These are phyloP conservation scores for Aplidium turbinatum DNA, from an alignment of 23 tunicate genomes.

Conservation along the genomic window DNA sequence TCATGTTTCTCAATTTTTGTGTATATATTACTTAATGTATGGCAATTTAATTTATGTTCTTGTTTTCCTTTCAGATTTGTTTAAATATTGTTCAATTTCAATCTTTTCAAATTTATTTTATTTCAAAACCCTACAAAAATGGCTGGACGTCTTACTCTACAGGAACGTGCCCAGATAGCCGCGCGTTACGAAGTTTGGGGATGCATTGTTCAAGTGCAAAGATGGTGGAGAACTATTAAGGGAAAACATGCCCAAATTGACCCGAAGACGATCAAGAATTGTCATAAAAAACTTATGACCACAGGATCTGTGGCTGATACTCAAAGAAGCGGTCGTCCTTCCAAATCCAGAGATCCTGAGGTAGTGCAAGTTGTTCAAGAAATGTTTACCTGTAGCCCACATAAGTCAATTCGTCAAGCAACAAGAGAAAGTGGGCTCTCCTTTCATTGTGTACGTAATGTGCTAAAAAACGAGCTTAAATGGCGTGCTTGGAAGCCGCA, in stretches of 20 bases:
- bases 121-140: constrained; percentile 15
- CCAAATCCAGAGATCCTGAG: constrained; percentile 19
- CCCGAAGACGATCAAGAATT: constrained; percentile 10
- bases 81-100: too few relatives aligned
- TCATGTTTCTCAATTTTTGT: too few relatives aligned
- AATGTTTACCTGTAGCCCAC: constrained; percentile 15
- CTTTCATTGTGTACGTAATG: constrained; percentile 9
- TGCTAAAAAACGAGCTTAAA: constrained; percentile 5
- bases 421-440: constrained; percentile 1
- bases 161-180: constrained; percentile 25
- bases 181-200: too few relatives aligned
- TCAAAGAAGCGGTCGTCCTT: constrained; percentile 21
- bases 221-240: not conserved
- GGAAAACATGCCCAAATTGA: not conserved
- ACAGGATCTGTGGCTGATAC: constrained; percentile 27
- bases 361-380: constrained; percentile 22
- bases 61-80: too few relatives aligned
- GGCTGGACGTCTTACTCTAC: constrained; percentile 23
- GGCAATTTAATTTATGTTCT: too few relatives aligned
- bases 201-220: not conserved
- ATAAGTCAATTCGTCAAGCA: constrained; percentile 13
- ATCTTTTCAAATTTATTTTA: too few relatives aligned
- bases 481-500: too few relatives aligned
- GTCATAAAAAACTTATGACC: constrained; percentile 7
- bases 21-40: too few relatives aligned